Base-by-base conservation (phyloP, 2,797 vertebrate species). In the Chelonia mydas region DNA sequence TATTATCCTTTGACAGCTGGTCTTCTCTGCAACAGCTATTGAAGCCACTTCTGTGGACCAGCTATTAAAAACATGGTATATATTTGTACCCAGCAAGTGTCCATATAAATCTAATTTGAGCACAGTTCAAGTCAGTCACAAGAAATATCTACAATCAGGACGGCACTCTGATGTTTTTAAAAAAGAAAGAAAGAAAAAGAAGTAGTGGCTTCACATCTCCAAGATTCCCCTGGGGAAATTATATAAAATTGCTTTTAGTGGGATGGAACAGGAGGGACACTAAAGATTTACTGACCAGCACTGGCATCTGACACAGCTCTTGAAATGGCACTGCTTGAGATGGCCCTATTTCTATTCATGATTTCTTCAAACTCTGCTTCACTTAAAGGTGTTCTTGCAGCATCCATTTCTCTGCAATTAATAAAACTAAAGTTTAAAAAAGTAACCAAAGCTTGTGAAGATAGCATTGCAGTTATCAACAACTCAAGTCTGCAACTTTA, bases 351-450 rank as follows among this genome's bases (percentile, higher is more conserved):
- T 93, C 99, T 98, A 98, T 99, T 99, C 99, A 99, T 99, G 94
- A 99, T 99, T 98, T 99, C 99, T 98, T 99, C 99, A 98, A 99
- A 99, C 98, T 99, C 99, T 31, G 99, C 99, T 98, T 99, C 99
- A 90, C 99, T 99, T 97, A 99, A 96, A 94, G 99, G 99, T 13
- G 99, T 99, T 94, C 99, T 98, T 55, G 99, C 99, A 50, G 99
- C 98, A 97, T 99, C 99, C 99, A 99, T 99, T 93, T 99, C 99
- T 98, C 99, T 99, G 94, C 28, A 98, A 98, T 54, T 88, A 97
- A 96, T 93, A 91, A 96, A 98, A 98, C 90, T 51, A 91, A 88
- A 94, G 90, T 97, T 97, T 94, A 95, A 96, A 94, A 92, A 28
- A 59, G 74, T 93, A 93, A 96, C 87, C 74, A 90, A 84, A 90